Conservation (phyloP, 2,797 vertebrate species). For the Synaphobranchus kaupii region DNA sequence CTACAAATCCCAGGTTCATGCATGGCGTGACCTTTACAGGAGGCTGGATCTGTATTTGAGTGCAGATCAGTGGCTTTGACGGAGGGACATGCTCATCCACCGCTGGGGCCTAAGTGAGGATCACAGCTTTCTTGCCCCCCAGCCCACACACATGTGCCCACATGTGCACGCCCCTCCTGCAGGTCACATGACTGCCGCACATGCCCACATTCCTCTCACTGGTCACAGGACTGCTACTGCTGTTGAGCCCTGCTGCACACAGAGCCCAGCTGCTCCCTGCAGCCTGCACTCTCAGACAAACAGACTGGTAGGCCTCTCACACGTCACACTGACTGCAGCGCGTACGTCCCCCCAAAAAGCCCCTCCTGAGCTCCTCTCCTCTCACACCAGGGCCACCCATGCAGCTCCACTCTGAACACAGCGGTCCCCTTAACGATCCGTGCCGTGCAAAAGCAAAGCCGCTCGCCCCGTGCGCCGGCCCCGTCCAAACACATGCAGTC, state of each 20-base stretch:
- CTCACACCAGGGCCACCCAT: not conserved
- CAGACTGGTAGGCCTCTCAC: not conserved
- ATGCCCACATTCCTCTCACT: too few relatives aligned
- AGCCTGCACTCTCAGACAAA: not conserved
- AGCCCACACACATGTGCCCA: not conserved
- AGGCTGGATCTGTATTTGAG: conserved; percentile 10
- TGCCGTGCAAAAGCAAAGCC: not conserved
- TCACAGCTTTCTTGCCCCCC: not conserved
- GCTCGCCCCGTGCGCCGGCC: not conserved
- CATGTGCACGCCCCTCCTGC: not conserved
- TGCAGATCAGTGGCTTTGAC: conserved; percentile 36
- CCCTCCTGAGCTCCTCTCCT: not conserved
- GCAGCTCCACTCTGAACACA: not conserved
- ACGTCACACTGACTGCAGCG: not conserved
- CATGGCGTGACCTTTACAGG: not conserved
- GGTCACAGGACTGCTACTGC: too few relatives aligned
- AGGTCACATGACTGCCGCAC: not conserved
- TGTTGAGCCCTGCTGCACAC: not conserved
- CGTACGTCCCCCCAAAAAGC: not conserved
- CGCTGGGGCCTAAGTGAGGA: not conserved
- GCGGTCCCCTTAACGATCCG: not conserved
- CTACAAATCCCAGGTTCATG: not conserved
- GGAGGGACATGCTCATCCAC: conserved; percentile 35
- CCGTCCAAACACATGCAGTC: not conserved
- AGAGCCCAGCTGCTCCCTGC: too few relatives aligned